Conservation (phyloP, 1,140 invertebrate species). For the Bombus picipes region DNA sequence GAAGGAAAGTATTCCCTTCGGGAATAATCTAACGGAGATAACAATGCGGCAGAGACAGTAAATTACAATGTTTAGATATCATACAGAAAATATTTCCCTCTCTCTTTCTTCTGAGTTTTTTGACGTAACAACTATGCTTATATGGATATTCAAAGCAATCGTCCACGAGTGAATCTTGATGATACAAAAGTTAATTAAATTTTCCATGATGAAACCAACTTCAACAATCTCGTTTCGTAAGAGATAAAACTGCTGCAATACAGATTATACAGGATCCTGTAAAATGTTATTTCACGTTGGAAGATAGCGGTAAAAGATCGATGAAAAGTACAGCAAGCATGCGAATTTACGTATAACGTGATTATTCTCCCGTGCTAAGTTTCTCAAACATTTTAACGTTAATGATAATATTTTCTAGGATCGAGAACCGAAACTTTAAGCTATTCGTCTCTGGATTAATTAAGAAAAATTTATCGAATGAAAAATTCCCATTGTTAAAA, state of each 20-base stretch:
- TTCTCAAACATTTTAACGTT: neutral
- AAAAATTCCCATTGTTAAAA: no score
- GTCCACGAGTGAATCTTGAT: conserved; percentile 17
- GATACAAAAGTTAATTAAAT: conserved; percentile 40
- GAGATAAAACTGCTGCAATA: neutral
- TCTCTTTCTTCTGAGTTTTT: neutral
- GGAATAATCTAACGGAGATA: conserved; percentile 34
- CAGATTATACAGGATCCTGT: neutral
- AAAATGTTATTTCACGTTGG: neutral
- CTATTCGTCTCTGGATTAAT: no score
- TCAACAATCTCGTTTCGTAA: conserved; percentile 13
- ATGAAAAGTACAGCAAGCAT: neutral
- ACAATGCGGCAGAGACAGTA: neutral
- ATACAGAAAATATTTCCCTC: neutral
- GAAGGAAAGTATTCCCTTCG: conserved; percentile 27
- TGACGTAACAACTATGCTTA: neutral
- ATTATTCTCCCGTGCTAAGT: neutral
- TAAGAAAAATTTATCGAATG: no score
- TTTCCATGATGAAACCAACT: neutral
- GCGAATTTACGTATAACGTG: neutral
- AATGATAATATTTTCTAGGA: neutral
- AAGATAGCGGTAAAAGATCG: neutral
- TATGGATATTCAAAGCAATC: conserved; percentile 34
- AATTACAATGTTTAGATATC: conserved; percentile 39
- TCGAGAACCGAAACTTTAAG: neutral